Percentiles rank a stretch among this genome's conserved stretches.
Evolutionary conservation across 2,888 invertebrate genomes (phyloP).

Genomic region (Lasioglossum morio): DNA sequence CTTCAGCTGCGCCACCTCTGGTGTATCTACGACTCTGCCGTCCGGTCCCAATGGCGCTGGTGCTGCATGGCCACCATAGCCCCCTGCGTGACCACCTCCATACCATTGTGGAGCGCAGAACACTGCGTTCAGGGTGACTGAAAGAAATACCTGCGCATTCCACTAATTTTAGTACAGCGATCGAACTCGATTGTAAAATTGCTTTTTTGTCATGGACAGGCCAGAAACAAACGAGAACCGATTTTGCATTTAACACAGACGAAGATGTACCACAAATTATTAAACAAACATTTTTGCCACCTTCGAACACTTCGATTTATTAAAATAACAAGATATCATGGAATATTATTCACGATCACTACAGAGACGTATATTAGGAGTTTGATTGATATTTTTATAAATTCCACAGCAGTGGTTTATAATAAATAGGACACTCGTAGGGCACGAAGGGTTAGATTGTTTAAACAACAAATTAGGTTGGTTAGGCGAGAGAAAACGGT

Average conservation of each 20-base stretch:
- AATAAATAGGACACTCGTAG: neutral
- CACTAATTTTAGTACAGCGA: neutral
- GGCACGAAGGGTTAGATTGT: neutral
- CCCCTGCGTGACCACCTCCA: constrained; percentile 70
- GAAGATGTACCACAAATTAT: neutral
- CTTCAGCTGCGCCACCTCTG: constrained; percentile 82
- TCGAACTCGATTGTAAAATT: no score
- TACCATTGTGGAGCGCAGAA: constrained; percentile 79
- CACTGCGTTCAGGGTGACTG: constrained; percentile 66
- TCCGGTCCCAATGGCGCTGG: constrained; percentile 80
- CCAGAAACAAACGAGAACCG: neutral
- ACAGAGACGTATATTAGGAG: neutral
- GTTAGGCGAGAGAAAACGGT: neutral
- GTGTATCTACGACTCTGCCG: constrained; percentile 81
- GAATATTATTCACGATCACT: neutral
- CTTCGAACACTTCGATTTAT: neutral
- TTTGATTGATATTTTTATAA: neutral
- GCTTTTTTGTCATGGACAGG: no score
- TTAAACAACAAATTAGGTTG: neutral
- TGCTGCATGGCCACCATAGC: constrained; percentile 67
- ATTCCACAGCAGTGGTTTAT: neutral
- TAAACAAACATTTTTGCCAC: neutral
- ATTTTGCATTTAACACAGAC: no score
- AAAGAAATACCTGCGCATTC: constrained; percentile 70
- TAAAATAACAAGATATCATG: neutral